Evolutionary conservation across 2,888 invertebrate species (phyloP).

Genomic region (Torymus auratus): DNA sequence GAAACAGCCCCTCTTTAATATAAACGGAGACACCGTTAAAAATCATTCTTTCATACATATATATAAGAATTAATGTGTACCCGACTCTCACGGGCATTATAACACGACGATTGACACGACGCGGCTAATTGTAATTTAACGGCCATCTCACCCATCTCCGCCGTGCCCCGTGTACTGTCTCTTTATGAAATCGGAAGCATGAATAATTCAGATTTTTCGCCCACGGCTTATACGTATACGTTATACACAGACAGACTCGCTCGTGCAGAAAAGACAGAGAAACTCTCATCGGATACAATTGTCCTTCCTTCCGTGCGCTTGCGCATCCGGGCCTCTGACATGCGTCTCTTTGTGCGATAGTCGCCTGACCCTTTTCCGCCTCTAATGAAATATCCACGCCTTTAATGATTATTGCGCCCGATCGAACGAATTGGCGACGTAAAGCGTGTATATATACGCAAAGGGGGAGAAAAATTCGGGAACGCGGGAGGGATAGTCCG

Average conservation of each 20-base stretch:
- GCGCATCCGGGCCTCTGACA: neutral
- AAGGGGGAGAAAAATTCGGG: neutral
- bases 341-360: neutral
- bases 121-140: no score
- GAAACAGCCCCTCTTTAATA: no score
- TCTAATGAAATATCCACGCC: slow-evolving; percentile 58
- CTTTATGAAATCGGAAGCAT: slow-evolving; percentile 25
- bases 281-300: neutral
- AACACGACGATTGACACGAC: no score
- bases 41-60: no score
- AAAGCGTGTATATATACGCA: neutral
- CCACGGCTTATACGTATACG: neutral
- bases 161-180: neutral
- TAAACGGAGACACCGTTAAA: no score
- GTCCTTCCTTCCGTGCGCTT: neutral
- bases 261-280: no score
- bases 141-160: no score
- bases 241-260: neutral
- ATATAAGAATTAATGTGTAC: no score
- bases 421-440: slow-evolving; percentile 30
- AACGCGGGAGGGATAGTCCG: no score
- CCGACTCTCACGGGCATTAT: no score
- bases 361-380: slow-evolving; percentile 10
- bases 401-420: slow-evolving; percentile 55
- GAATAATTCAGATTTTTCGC: slow-evolving; percentile 50